Evolutionary conservation across 2,888 invertebrate genomes (phyloP).

Genomic region (Flabesymbios commensalis): DNA sequence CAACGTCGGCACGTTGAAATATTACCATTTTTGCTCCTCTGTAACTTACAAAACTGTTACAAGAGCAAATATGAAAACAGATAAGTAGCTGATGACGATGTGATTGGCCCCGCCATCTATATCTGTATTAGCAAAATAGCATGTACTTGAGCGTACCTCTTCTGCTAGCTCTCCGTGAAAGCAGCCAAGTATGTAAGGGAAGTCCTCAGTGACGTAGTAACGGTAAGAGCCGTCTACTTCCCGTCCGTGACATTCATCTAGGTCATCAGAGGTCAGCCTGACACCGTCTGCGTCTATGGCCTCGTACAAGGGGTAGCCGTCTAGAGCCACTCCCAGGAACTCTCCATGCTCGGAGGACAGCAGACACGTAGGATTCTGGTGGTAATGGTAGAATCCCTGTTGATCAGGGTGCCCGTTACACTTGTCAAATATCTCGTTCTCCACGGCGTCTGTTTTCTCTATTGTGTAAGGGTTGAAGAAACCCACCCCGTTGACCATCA

Average conservation of each 20-base stretch:
- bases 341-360: conserved; percentile 15
- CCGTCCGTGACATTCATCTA: conserved; percentile 32
- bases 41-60: too few relatives aligned
- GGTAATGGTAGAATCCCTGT: conserved; percentile 33
- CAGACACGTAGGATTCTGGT: conserved; percentile 29
- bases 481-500: conserved; percentile 5
- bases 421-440: conserved; percentile 26
- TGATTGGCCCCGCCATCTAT: too few relatives aligned
- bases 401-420: conserved; percentile 31
- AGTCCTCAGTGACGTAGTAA: conserved; percentile 28
- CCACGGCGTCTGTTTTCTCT: conserved; percentile 6
- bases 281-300: conserved; percentile 7
- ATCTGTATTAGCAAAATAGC: too few relatives aligned
- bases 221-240: conserved; percentile 27
- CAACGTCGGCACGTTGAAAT: too few relatives aligned
- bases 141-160: too few relatives aligned
- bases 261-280: conserved; percentile 22
- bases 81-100: too few relatives aligned
- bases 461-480: conserved; percentile 10
- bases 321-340: conserved; percentile 34
- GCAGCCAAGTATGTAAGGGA: conserved; percentile 33
- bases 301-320: conserved; percentile 35
- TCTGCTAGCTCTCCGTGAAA: conserved; percentile 13
- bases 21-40: too few relatives aligned
- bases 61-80: too few relatives aligned